phyloP scores from a whole-genome alignment of 2,797 vertebrate genomes.

The Rhabdomys pumilio region DNA sequence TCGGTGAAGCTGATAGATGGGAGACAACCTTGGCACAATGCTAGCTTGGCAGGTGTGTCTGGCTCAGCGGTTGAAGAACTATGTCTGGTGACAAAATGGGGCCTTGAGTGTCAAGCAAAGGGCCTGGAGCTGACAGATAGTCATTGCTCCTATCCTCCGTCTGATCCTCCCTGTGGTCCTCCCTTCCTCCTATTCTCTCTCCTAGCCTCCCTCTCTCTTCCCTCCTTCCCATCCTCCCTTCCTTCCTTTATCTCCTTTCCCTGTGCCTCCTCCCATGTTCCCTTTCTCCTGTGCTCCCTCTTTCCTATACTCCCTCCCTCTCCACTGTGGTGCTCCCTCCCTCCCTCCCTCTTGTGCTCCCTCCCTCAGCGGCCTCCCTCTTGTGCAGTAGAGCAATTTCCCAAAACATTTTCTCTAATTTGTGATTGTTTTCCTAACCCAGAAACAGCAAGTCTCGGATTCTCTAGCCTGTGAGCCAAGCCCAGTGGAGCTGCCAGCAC shows the following conservation, averaged over 20 bases:
- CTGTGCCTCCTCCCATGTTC: background rate
- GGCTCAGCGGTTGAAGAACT: background rate
- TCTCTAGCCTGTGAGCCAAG: conserved; percentile 60
- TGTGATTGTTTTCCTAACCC: conserved; percentile 83
- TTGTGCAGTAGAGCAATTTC: conserved; percentile 68
- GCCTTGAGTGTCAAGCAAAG: conserved; percentile 58
- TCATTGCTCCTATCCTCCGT: background rate
- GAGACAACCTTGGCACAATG: rapidly evolving
- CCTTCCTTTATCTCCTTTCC: background rate
- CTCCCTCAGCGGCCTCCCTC: conserved; percentile 66
- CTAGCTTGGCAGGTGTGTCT: conserved; percentile 20
- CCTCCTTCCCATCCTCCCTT: background rate
- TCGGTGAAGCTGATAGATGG: background rate
- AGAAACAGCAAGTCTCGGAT: conserved; percentile 77
- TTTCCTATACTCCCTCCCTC: background rate
- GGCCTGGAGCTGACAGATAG: conserved; percentile 56
- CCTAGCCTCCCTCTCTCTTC: background rate
- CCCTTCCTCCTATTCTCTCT: background rate
- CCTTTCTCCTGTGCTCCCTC: background rate
- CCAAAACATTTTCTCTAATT: conserved; percentile 84
- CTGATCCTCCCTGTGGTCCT: background rate
- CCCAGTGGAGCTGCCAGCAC: conserved; percentile 17
- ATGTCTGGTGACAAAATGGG: background rate
- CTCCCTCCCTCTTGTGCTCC: conserved; percentile 11
- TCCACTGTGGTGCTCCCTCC: background rate